Evolutionary conservation across 2,888 invertebrate species (phyloP).

Genomic region (Tetragnatha montana): DNA sequence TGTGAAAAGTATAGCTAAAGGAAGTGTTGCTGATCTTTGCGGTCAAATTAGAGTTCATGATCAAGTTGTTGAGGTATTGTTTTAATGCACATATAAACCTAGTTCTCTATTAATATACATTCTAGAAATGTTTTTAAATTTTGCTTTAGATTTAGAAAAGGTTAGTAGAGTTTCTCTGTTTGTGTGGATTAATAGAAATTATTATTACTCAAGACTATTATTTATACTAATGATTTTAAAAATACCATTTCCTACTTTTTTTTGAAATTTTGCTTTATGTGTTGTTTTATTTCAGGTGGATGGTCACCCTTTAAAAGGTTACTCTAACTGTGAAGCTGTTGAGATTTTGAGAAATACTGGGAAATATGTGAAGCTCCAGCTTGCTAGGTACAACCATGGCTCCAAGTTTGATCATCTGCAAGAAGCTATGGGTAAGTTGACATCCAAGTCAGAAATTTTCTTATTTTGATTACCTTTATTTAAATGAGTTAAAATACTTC

Average conservation of each 20-base stretch:
- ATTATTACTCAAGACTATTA: background rate
- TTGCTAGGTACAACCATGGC: constrained; percentile 93
- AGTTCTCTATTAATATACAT: background rate
- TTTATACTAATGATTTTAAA: background rate
- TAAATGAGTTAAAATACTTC: too few relatives aligned
- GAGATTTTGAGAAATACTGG: constrained; percentile 96
- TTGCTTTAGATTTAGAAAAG: background rate
- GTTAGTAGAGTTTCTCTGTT: background rate
- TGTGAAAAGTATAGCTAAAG: constrained; percentile 97
- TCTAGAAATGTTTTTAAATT: background rate
- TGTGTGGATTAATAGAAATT: background rate
- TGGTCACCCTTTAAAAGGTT: constrained; percentile 93
- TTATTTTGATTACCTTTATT: too few relatives aligned
- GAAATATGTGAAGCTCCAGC: constrained; percentile 88
- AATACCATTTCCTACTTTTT: background rate
- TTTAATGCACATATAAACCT: background rate
- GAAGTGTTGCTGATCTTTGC: constrained; percentile 95
- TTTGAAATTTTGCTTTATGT: background rate
- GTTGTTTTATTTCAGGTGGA: constrained; percentile 80
- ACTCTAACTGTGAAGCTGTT: constrained; percentile 97
- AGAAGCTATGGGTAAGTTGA: constrained; percentile 71
- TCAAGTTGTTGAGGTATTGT: constrained; percentile 91
- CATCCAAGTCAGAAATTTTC: too few relatives aligned
- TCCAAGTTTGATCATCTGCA: constrained; percentile 87
- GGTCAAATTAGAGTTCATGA: constrained; percentile 97